Base-by-base conservation (phyloP, 2,797 vertebrate genomes). In the Lateolabrax maculatus region DNA sequence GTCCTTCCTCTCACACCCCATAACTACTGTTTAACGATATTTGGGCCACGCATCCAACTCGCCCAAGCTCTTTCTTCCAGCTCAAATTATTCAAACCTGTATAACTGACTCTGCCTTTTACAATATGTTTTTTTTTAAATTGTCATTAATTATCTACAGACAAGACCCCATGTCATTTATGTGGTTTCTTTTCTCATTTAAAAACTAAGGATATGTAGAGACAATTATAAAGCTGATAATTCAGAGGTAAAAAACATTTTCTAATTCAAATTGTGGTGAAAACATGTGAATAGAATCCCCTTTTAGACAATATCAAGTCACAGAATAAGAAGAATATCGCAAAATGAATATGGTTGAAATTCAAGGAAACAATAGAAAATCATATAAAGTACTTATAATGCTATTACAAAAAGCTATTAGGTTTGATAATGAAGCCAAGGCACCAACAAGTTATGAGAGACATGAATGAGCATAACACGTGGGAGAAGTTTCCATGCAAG, bases 11-110 rank as follows among this genome's bases (percentile, higher is more conserved):
- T 77, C 12, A 25, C 25, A 8, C 55, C 55, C 77, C 78, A 76
- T 53, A 71, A 64, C 73, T 81, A 39, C 44, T 53, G 34, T 84
- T 83, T 67, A 69, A 53, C 21, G 52, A 13, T 65, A 39, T 87
- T 66, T 46, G 31, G 39, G 49, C 36, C 48, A 31, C 53, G 52
- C 48, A 66, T 2, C 63, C 51, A 74, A 74, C 60, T 67, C 9
- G 5, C 36, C 25, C 12, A 79, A 81, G 63, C 41, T 78, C 27
- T 70, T 69, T 71, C 68, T 63, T 19, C 6, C 56, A 60, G 8
- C 48, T 44, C 39, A 36, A 52, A 67, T 70, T 0, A 64, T 48
- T 67, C 31, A 71, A 75, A 5, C 16, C 27, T 62, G 12, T 34
- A 2, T 55, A 5, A 39, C 49, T 67, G 3, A 41, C 0, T 29